Base-by-base conservation (phyloP, 2,888 invertebrate species). In the Cosmia pyralina region DNA sequence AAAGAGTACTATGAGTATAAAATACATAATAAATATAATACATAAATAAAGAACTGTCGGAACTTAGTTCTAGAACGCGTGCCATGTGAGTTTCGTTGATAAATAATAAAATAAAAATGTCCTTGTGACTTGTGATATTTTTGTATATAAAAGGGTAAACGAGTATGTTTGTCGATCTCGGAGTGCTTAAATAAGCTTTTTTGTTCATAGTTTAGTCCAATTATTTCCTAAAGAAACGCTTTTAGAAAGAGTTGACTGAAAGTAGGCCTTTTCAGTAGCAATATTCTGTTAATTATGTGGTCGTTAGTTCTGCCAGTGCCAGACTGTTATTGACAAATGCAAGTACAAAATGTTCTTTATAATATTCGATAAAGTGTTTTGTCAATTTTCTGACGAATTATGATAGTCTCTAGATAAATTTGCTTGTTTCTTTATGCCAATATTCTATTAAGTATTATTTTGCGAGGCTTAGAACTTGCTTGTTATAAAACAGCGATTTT, bases 71-170 rank as follows among this genome's bases (percentile, higher is more conserved):
- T 1, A 62, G 52, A 79, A 48, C 5, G 28, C 19, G 73, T 73
- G 79, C 81, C 84, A 81, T 79, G 81, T 41, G 63, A 52, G 52
- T 65, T 65, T 75, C 19, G 53, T 67, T 28, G 38, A 44, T 69
- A 53, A 58, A 74, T 50, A 50, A 64, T 64, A 50, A n/a, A 64
- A 50, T 63, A 53, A 70, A 28, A 65, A 72, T 69, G 73, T 79
- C 79, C 78, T 73, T 69, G 76, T 72, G 69, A 78, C 57, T 77
- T 87, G 87, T 87, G 87, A 87, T 87, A 87, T 80, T 81, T 66
- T 78, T 81, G 58, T 75, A 73, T 71, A 73, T 82, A 75, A 38
- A n/a, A 71, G 34, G 34, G 74, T 66, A 72, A 66, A 67, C 69
- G 13, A 69, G 44, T 66, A 73, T 57, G 64, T 76, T 74, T 74